Percentiles rank a stretch among this genome's conserved stretches.
Evolutionary conservation across 2,113 vertebrate species (phyloP).

Genomic region (Scophthalmus maximus): DNA sequence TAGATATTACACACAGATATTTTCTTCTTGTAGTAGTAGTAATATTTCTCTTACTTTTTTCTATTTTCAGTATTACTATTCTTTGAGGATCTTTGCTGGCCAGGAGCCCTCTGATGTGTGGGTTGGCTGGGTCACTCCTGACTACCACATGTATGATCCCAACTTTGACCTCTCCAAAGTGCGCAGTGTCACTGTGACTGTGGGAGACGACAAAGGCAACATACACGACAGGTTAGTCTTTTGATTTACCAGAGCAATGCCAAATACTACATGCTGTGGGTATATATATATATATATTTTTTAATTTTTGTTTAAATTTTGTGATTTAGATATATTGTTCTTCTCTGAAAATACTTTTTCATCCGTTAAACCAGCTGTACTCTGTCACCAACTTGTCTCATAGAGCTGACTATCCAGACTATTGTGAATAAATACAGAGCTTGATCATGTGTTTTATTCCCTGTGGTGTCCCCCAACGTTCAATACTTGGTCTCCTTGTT

Average conservation of each 20-base stretch:
- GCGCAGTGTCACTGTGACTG: constrained; percentile 89
- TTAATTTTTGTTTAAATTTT: too few species aligned
- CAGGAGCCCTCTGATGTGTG: constrained; percentile 92
- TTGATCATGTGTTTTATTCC: not conserved
- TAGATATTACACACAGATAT: not conserved
- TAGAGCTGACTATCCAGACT: not conserved
- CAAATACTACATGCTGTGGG: too few species aligned
- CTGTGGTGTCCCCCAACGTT: not conserved
- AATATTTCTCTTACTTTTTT: not conserved
- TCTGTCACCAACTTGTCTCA: not conserved
- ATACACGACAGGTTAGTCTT: constrained; percentile 89
- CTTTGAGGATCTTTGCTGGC: constrained; percentile 90
- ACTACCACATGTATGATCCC: constrained; percentile 91
- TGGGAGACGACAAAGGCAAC: constrained; percentile 92
- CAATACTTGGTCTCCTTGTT: not conserved
- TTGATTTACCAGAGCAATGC: not conserved
- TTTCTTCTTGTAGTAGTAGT: not conserved
- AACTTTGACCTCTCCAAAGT: constrained; percentile 91
- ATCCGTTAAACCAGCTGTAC: too few species aligned
- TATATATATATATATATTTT: too few species aligned
- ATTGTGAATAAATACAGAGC: not conserved
- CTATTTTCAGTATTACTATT: constrained; percentile 89
- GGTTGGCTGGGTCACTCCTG: constrained; percentile 94
- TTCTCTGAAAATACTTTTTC: too few species aligned
- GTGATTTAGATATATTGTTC: too few species aligned